phyloP scores from a whole-genome alignment of 53 echinoderm and acorn worm species.

The Apostichopus leukothele region DNA sequence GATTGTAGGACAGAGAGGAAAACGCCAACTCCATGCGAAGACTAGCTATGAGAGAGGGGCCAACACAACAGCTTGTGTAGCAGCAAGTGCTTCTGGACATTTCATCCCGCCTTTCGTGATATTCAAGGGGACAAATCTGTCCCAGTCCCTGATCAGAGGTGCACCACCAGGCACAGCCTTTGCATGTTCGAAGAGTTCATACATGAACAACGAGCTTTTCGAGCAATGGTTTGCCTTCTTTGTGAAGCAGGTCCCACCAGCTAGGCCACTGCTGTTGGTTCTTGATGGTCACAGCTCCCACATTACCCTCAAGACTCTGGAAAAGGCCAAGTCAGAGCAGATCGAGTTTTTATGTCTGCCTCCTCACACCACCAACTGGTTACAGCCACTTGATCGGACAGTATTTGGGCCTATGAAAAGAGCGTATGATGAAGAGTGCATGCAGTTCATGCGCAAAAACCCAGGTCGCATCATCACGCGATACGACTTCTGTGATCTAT shows the following conservation, averaged over 20 bases:
- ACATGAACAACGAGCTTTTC: slow-evolving; percentile 39
- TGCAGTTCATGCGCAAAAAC: slow-evolving; percentile 52
- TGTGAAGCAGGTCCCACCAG: slow-evolving; percentile 4
- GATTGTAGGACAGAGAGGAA: neutral
- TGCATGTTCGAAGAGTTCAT: slow-evolving; percentile 24
- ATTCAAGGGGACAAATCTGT: slow-evolving; percentile 19
- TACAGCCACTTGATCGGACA: neutral
- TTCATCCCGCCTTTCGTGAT: slow-evolving; percentile 19
- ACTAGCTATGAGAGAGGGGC: too few relatives aligned
- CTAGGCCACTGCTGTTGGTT: slow-evolving; percentile 32
- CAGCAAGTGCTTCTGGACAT: slow-evolving; percentile 11
- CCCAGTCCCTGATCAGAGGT: slow-evolving; percentile 14
- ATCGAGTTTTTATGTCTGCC: slow-evolving; percentile 50
- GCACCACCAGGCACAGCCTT: slow-evolving; percentile 42
- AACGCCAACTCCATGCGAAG: neutral
- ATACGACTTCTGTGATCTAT: slow-evolving; percentile 50
- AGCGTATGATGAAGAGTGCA: slow-evolving; percentile 48
- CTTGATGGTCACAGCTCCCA: slow-evolving; percentile 47
- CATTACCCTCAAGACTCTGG: slow-evolving; percentile 15
- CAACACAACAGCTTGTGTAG: slow-evolving; percentile 14
- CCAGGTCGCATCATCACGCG: slow-evolving; percentile 56
- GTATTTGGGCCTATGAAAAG: slow-evolving; percentile 45
- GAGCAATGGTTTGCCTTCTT: slow-evolving; percentile 34
- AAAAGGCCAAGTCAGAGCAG: slow-evolving; percentile 41
- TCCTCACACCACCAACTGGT: slow-evolving; percentile 24